Base-by-base conservation (phyloP, 1,140 invertebrate species). In the Lamellibrachia luymesi region DNA sequence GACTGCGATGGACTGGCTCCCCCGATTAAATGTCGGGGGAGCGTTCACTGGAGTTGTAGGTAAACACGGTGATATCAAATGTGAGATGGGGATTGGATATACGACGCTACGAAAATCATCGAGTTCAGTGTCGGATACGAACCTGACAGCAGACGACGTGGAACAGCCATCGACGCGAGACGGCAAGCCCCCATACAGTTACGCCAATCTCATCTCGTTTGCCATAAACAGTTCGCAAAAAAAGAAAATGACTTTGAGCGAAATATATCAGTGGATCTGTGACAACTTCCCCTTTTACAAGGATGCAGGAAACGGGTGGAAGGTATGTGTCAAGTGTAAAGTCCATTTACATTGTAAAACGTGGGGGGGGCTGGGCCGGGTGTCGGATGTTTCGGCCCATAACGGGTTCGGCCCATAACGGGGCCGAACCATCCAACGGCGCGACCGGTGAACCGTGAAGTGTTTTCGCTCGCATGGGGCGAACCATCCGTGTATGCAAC, bases 251-350 rank as follows among this genome's bases (percentile, higher is more conserved):
- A 97, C 97, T 90, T 94, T 97, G 64, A 96, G 96, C 95, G 97
- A 97, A 94, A 97, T 97, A 93, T 97, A 97, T 94, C 95, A 96
- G 93, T 97, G 97, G 97, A 97, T 97, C 56, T 96, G 95, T 95
- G 96, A 96, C 22, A 96, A 97, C 95, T 97, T 96, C 95, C 96
- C 96, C 2, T 97, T 97, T 95, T 98, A 97, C 95, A 97, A 97
- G 95, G 97, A 97, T 94, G 97, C 97, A 80, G 97, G 97, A 13
- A 97, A 97, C 94, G 97, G 97, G 25, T 98, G 97, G 97, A 98
- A 97, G 97, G 97, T 97, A 96, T 96, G 96, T 94, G 90, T 51
- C 64, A 80, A 38, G 38, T 38, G 38, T 38, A 38, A 38, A 38
- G 38, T 38, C 38, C 1, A 38, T 38, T 38, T 38, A 38, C 38